A percentile compares a stretch with the other conserved stretches of the same genome.
phyloP scores from a whole-genome alignment of 2,797 vertebrate genomes.

The Salarias fasciatus region DNA sequence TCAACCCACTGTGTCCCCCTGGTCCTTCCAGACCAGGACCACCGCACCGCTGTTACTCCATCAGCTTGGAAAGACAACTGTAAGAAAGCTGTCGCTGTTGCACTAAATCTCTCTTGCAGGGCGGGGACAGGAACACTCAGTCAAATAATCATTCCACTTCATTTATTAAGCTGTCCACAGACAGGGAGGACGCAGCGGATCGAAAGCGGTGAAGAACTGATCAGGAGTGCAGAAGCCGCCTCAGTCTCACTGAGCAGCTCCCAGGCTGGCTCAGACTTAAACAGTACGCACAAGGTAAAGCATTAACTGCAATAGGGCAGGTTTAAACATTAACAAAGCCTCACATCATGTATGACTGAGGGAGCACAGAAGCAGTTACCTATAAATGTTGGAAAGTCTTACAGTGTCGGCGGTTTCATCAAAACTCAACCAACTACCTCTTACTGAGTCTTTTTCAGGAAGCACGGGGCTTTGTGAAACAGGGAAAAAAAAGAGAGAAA shows the following conservation, averaged over 20 bases:
- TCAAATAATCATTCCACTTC: conserved; percentile 67
- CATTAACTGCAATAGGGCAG: conserved; percentile 78
- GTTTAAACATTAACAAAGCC: conserved; percentile 85
- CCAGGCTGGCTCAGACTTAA: conserved; percentile 40
- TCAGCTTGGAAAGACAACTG: conserved; percentile 38
- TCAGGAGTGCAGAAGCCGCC: conserved; percentile 3
- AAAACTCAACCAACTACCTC: conserved; percentile 55
- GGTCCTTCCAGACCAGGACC: conserved; percentile 14
- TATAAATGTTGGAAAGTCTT: conserved; percentile 46
- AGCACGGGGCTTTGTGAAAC: conserved; percentile 84
- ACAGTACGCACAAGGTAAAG: conserved; percentile 65
- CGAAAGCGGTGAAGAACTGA: conserved; percentile 18
- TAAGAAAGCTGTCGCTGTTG: conserved; percentile 28
- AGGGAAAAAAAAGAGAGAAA: conserved; percentile 74
- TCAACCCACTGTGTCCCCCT: background rate
- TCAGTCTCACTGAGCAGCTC: background rate
- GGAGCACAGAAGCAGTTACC: conserved; percentile 58
- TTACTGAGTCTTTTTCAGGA: conserved; percentile 88
- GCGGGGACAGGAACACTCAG: conserved; percentile 59
- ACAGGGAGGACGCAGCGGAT: conserved; percentile 34
- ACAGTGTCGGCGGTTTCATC: conserved; percentile 35
- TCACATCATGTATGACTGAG: conserved; percentile 65
- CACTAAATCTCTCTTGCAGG: conserved; percentile 46
- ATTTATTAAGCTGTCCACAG: conserved; percentile 59
- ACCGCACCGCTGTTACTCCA: conserved; percentile 34